Base-by-base conservation (phyloP, 1,140 invertebrate genomes). In the Brachionus calyciflorus region DNA sequence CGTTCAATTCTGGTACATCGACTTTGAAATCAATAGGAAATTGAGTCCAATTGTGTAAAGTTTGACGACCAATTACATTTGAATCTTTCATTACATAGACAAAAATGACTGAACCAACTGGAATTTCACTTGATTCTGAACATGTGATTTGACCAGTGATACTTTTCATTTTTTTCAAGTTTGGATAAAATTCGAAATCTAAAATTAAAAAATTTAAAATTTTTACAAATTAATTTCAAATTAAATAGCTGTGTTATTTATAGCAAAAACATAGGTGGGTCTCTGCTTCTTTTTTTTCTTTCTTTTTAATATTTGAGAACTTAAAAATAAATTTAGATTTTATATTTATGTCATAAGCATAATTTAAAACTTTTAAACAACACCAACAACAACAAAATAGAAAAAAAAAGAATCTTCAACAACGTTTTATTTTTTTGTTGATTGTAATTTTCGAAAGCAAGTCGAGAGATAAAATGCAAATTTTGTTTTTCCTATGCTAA, bases 261-360 rank as follows among this genome's bases (percentile, higher is more conserved):
- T 55, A 60, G 37, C 30, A 33, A 60, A n/a, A 60, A 60, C 19
- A 40, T 33, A 60, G 55, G 55, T 60, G 55, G 37, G 37, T 19
- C 55, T 19, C 24, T 28, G 28, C 21, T 28, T n/a, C n/a, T n/a
- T n/a, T n/a, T n/a, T n/a, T n/a, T n/a, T n/a, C n/a, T n/a, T n/a
- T n/a, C n/a, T n/a, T n/a, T n/a, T n/a, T n/a, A n/a, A n/a, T n/a
- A n/a, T n/a, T n/a, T n/a, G n/a, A n/a, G n/a, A n/a, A n/a, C n/a
- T n/a, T n/a, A n/a, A n/a, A n/a, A n/a, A n/a, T n/a, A n/a, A 26
- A 55, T 14, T 26, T 55, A 19, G 28, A 53, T 12, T 44, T 10
- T 12, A 49, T 49, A 26, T 63, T 63, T 63, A 63, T 63, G 30
- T 63, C 57, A 63, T 63, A 37, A 63, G 24, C 60, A 65, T 65